phyloP scores from a whole-genome alignment of 2,888 invertebrate genomes.

The Liodrosophila aerea region DNA sequence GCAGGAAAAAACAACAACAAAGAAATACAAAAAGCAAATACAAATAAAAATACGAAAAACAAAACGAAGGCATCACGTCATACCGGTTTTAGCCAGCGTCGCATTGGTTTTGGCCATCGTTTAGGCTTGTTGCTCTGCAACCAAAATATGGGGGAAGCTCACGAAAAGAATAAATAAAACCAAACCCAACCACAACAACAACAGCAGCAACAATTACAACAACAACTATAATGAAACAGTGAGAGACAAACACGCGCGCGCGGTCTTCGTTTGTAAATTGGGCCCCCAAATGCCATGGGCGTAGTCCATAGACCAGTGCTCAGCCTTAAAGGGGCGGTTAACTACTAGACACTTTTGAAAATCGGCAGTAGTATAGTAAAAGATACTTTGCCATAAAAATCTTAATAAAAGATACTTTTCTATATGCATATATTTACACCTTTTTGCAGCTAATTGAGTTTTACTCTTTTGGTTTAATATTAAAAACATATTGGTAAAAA shows the following conservation, averaged over 20 bases:
- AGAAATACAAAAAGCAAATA: conserved; percentile 14
- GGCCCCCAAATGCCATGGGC: conserved; percentile 2
- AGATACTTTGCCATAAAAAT: no score
- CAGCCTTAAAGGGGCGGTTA: background rate
- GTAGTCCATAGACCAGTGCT: conserved; percentile 3
- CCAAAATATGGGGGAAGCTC: conserved; percentile 69
- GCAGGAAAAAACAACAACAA: conserved; percentile 32
- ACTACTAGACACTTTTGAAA: no score
- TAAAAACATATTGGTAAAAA: no score
- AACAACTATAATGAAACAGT: conserved; percentile 13
- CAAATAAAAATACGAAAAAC: conserved; percentile 16
- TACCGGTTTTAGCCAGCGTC: conserved; percentile 63
- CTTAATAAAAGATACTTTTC: no score
- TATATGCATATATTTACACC: no score
- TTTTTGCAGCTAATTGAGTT: no score
- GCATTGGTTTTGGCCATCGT: conserved; percentile 39
- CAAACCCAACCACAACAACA: conserved; percentile 10
- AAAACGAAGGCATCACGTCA: conserved; percentile 62
- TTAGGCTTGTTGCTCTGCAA: conserved; percentile 41
- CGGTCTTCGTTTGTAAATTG: conserved; percentile 21
- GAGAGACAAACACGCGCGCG: conserved; percentile 67
- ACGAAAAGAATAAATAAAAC: conserved; percentile 46
- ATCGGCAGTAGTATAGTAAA: no score
- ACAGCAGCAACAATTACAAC: conserved; percentile 1
- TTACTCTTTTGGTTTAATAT: no score